Base-by-base conservation (phyloP, 2,888 invertebrate genomes). In the Himalopsyche kuldschensis region DNA sequence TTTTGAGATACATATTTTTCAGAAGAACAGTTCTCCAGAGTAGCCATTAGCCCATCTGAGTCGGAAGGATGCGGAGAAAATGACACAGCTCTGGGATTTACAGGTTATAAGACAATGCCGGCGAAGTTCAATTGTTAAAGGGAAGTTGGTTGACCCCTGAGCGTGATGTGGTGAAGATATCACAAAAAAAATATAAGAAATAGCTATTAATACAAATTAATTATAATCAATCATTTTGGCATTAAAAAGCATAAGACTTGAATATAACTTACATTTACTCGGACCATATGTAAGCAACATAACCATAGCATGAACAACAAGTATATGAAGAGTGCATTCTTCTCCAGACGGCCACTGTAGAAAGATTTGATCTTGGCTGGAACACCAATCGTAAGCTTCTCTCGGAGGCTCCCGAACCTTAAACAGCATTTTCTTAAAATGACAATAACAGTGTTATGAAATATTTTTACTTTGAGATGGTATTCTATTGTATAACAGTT, bases 271-370 rank as follows among this genome's bases (percentile, higher is more conserved):
- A 87, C 87, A 87, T 32, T 91, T 90, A 3, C 90, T 88, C 3
- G 94, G 93, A 3, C 95, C 94, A 87, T 95, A 96, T 0, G 96
- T 96, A 11, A 97, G 89, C 0, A 97, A 90, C 86, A 97, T 96
- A 31, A 97, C 95, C 90, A 96, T 96, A 0, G 97, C 96, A 88
- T 97, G 96, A 15, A 97, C 95, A 0, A 96, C 94, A 15, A 96
- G 90, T 84, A 96, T 94, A 89, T 96, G 96, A 90, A 97, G 92
- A 0, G 94, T 94, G 86, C 95, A 95, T 86, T 94, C 94, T 87
- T 94, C 94, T 0, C 96, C 96, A 79, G 93, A 93, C 27, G 93
- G 91, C 97, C 97, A 97, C 87, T 95, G 94, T 78, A 97, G 93
- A 75, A 94, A 89, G 82, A 97, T 94, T 87, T 95, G 94, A 88